Base-by-base conservation (phyloP, 2,888 invertebrate genomes). In the Drosophila robusta region DNA sequence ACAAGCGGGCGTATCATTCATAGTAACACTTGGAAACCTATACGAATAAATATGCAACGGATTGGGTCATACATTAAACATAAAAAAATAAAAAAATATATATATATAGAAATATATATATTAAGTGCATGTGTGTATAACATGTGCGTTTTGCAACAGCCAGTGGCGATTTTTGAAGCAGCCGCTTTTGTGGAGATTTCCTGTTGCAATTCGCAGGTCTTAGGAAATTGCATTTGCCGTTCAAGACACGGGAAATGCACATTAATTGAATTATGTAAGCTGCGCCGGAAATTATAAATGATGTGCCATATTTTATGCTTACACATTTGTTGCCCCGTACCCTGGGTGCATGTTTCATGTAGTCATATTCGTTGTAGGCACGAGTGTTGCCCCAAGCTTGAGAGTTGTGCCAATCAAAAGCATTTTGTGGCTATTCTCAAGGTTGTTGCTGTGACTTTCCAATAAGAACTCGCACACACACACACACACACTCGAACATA, bases 201-300 rank as follows among this genome's bases (percentile, higher is more conserved):
- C 76, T 73, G 76, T 65, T 69, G 70, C 54, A 55, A 52, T 29
- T 34, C 12, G 45, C 41, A 41, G 49, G 65, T 58, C 51, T 75
- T 66, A 75, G 75, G 71, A 75, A 75, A 70, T 71, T 71, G 67
- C 67, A 54, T 67, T 36, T 32, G 51, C 36, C 45, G 54, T 26
- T 34, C 29, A 66, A 57, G 58, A 60, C 63, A 78, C 86, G 80
- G 83, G 83, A 84, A 86, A 76, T 78, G 80, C 68, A 74, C 65
- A 76, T 80, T 86, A 86, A 84, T 83, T 83, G 83, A 83, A 83
- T 85, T 86, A 86, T 83, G 72, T 73, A 74, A 79, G 76, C 47
- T 39, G 71, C 78, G 76, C 66, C 83, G 83, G 83, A 84, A 86
- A 84, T 80, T 80, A 86, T 83, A 80, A 84, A 83, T 86, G 86